Evolutionary conservation across 2,113 vertebrate genomes (phyloP).

Genomic region (Sturnira hondurensis): DNA sequence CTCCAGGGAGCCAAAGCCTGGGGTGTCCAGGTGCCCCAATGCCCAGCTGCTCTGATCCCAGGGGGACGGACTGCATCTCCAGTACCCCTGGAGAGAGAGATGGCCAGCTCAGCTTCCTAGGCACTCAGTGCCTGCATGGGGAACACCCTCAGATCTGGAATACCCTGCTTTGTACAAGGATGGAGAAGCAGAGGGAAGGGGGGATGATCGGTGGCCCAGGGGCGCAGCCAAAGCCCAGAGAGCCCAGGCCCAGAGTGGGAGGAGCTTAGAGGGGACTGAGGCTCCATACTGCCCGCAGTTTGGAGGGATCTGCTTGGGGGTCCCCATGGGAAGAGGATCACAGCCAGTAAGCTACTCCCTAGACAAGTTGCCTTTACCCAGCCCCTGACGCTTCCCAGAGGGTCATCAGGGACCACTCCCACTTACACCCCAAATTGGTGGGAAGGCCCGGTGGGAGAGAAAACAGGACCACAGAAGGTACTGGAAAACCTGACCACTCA

Average conservation of each 20-base stretch:
- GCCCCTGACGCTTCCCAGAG: too few relatives aligned
- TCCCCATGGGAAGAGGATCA: not conserved
- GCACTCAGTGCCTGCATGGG: not conserved
- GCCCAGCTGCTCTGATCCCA: not conserved
- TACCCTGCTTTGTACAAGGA: not conserved
- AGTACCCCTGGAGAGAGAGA: not conserved
- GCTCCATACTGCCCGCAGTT: not conserved
- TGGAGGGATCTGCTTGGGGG: accelerated
- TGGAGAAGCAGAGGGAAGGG: too few relatives aligned
- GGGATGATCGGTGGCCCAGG: not conserved
- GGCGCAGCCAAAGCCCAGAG: accelerated
- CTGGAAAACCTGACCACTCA: not conserved
- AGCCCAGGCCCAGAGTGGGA: not conserved
- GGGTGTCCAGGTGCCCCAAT: not conserved
- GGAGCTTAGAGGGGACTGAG: too few relatives aligned
- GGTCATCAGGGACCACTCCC: not conserved
- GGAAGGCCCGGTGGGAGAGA: not conserved
- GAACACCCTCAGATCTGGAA: not conserved
- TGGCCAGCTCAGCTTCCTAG: not conserved
- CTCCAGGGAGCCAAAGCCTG: not conserved
- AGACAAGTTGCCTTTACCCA: not conserved
- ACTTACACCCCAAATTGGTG: not conserved
- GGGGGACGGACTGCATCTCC: not conserved
- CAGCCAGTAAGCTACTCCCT: not conserved
- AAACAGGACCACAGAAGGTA: not conserved